Evolutionary conservation across 2,888 invertebrate genomes (phyloP).

Genomic region (Anticlea derivata): DNA sequence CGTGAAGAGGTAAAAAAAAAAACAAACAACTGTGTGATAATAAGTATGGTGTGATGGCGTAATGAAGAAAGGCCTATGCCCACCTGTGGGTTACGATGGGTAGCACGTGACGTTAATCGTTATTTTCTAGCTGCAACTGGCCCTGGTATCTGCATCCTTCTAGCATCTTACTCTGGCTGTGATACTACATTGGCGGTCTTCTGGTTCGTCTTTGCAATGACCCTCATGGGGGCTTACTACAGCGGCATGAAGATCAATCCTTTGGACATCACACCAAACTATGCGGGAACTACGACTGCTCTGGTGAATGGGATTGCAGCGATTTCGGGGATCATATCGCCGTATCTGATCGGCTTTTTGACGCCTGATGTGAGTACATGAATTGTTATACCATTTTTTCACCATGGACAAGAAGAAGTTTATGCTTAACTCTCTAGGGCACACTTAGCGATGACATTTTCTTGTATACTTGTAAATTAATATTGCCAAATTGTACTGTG

Average conservation of each 20-base stretch:
- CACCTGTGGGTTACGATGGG: too few relatives aligned
- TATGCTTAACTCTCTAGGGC: too few relatives aligned
- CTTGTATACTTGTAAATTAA: too few relatives aligned
- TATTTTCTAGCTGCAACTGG: conserved; percentile 83
- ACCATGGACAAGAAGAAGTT: too few relatives aligned
- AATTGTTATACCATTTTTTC: neutral
- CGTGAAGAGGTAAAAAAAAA: too few relatives aligned
- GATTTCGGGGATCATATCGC: conserved; percentile 85
- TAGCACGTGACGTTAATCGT: too few relatives aligned
- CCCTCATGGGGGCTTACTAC: conserved; percentile 88
- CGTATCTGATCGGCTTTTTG: conserved; percentile 84
- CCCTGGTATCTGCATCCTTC: conserved; percentile 85
- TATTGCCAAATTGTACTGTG: too few relatives aligned
- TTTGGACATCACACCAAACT: conserved; percentile 86
- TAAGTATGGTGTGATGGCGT: too few relatives aligned
- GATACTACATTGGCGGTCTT: conserved; percentile 79
- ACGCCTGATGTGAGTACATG: conserved; percentile 83
- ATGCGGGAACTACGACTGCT: conserved; percentile 86
- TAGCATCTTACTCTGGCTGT: conserved; percentile 86
- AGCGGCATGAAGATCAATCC: conserved; percentile 88
- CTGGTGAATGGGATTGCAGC: conserved; percentile 87
- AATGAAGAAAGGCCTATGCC: too few relatives aligned
- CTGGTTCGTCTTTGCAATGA: conserved; percentile 86
- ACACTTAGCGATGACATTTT: too few relatives aligned
- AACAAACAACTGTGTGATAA: too few relatives aligned